Evolutionary conservation across 1,140 invertebrate species (phyloP).

Genomic region (Brachionus angularis): DNA sequence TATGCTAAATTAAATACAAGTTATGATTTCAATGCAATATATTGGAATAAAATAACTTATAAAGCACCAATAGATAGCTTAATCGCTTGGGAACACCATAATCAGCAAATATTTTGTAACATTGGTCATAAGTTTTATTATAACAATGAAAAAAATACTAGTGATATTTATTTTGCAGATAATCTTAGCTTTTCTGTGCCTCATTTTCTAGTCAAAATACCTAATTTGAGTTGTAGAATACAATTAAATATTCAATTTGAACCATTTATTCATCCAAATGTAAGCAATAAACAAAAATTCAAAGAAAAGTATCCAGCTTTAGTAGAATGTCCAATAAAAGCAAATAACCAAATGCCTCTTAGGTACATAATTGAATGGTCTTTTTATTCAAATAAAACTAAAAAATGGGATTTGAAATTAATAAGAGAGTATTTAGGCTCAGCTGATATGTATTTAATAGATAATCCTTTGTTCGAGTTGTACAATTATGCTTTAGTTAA

Average conservation of each 20-base stretch:
- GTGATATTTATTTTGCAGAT: too few relatives aligned
- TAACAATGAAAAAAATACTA: too few relatives aligned
- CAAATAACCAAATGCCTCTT: slow-evolving; percentile 11
- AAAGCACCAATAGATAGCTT: neutral
- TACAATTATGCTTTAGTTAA: slow-evolving; percentile 6
- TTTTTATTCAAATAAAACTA: neutral
- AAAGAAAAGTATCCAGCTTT: neutral
- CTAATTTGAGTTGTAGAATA: neutral
- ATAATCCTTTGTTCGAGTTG: neutral
- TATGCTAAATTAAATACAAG: neutral
- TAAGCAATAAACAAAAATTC: neutral
- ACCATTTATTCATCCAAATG: slow-evolving; percentile 29
- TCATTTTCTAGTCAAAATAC: too few relatives aligned
- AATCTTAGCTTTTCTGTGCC: too few relatives aligned
- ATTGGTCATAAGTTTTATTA: neutral
- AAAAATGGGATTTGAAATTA: neutral
- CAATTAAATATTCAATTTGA: slow-evolving; percentile 14
- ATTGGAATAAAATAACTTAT: neutral
- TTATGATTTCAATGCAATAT: neutral
- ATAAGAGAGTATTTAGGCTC: slow-evolving; percentile 5
- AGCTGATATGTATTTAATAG: slow-evolving; percentile 19
- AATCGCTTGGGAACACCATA: slow-evolving; percentile 8
- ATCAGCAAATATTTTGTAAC: slow-evolving; percentile 18
- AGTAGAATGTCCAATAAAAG: slow-evolving; percentile 30
- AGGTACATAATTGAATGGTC: slow-evolving; percentile 2